Base-by-base conservation (phyloP, 2,113 vertebrate species). In the Chrysochloris asiatica region DNA sequence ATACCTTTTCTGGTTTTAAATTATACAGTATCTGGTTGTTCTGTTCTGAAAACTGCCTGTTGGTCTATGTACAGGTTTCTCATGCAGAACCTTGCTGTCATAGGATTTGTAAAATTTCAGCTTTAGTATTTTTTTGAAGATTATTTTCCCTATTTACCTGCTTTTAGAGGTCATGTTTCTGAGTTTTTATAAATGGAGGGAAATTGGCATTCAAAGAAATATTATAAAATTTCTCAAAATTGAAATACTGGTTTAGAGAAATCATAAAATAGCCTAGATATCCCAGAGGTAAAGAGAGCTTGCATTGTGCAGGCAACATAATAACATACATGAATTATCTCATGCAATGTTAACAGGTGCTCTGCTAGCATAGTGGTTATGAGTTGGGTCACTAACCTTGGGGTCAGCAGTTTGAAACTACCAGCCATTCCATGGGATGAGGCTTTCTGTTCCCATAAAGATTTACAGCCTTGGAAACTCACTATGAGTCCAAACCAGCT, bases 211-310 rank as follows among this genome's bases (percentile, higher is more conserved):
- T 50, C 24, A 86, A 80, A 91, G 38, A 45, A 52, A 10, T 17
- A 73, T 21, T 52, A 79, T 48, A 43, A 5, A 80, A 17, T 87
- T 91, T 3, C 87, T 94, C 75, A 91, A 77, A 84, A 43, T 82
- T 84, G 17, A 91, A 41, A 81, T 33, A 91, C 19, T 83, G 8
- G 22, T 91, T 93, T 91, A 73, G 59, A 87, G n/a, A 91, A 90
- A 79, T 89, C 14, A 86, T n/a, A n/a, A n/a, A n/a, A n/a, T n/a
- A n/a, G n/a, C n/a, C 67, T 93, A 33, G 14, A 30, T 47, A 30
- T 92, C 43, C 26, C 22, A 78, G n/a, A 91, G 43, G 45, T 73
- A 50, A 91, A 95, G 47, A 61, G 72, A 92, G 36, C 52, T 52
- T 91, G 13, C 22, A 33, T 59, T 80, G 45, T 90, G 36, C 36